Evolutionary conservation across 2,797 vertebrate species (phyloP), one percentile per base, ranked within the genome.

Genomic region (Sarcoramphus papa): DNA sequence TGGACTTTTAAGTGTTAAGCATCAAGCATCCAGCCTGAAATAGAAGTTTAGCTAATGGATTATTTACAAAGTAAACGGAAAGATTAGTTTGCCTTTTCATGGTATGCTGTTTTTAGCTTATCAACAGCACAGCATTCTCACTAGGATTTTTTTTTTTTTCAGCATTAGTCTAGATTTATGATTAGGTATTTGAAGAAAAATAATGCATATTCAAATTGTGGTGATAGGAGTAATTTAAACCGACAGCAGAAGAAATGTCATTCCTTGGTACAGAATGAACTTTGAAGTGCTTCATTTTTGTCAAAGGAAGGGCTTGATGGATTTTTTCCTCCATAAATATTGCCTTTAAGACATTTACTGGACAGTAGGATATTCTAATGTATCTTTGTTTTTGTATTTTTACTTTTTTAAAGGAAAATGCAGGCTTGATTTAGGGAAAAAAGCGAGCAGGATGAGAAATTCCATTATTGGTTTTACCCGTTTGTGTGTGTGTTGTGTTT

Each of bases 331-430:
- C 54, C 93, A 81, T 93, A 94, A 92, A 74, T 85, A 85, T 84
- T 93, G 62, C 85, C 92, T 96, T 57, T 93, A 88, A 92, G 89
- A 94, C 88, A 92, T 97, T 91, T 97, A 92, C 87, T 88, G 92
- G 73, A 96, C 69, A 88, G 43, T 96, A 95, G 69, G 63, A 64
- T 97, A 94, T 96, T 88, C 65, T 92, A 86, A 95, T 92, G 60
- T 95, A 92, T 84, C 60, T 95, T 92, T 96, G 16, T 35, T 79
- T 94, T 95, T 93, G 27, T 96, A 92, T 81, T 85, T 95, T 94
- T 96, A 72, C 21, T 81, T 92, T 85, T 90, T 84, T 54, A 93
- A 95, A 70, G 70, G 54, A 90, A 93, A 95, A 92, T 57, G 31
- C 87, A 92, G 77, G 21, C 65, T 93, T 92, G 62, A 89, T 88